Evolutionary conservation across 2,888 invertebrate species (phyloP), one percentile per base, ranked within the genome.

Genomic region (Trichacis sp.): DNA sequence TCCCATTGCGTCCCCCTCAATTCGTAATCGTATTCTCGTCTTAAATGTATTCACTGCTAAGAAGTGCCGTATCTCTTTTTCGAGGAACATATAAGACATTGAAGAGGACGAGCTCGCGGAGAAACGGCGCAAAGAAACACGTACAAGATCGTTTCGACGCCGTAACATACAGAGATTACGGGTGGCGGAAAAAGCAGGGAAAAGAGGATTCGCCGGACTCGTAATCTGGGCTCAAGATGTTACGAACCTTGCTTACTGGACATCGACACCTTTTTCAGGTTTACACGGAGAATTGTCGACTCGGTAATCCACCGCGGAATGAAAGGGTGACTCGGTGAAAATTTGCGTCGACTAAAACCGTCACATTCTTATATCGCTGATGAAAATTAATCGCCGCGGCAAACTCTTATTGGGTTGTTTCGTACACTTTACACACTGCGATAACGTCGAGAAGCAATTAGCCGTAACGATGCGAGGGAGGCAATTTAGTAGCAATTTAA

Each of bases 151-250:
- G 57, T 52, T 36, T 49, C 56, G 51, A 46, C 38, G 51, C 52
- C 57, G 62, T 64, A 67, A 64, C 61, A 55, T 64, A 56, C 56
- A 49, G 51, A 63, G 64, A 43, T 61, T 68, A 64, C 58, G 57
- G 40, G 64, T 66, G 57, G 64, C 54, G 49, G 66, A 70, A 71
- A 57, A 33, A 53, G 65, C 70, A 15, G 70, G 74, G 77, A 72
- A 81, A 81, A 79, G 80, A 80, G 79, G 82, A 83, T 82, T 79
- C 73, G 57, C 72, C 71, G 70, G 73, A 70, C 75, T 75, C 74
- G 73, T 80, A 82, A 83, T 82, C 81, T 80, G 73, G 73, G 77
- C 75, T 81, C 77, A 79, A 78, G 77, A 75, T 75, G 77, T 74
- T 65, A 51, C 60, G 51, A 29, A 65, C 69, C 68, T 68, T 69